These are phyloP conservation scores for Nannospalax galili DNA, from an alignment of 2,113 vertebrate genomes.

Conservation along the genomic window DNA sequence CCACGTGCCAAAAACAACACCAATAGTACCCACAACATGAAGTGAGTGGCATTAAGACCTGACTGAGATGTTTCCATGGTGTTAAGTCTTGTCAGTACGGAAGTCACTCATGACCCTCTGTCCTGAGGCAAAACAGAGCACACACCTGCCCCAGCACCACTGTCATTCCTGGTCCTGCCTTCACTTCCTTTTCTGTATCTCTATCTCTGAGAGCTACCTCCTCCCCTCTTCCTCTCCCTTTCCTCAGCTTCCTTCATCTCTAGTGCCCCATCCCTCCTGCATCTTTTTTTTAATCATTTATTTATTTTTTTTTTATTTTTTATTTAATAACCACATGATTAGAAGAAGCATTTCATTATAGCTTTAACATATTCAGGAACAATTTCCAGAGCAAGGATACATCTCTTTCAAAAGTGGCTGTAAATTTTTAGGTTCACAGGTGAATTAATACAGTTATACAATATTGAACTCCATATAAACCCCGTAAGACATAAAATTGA, in stretches of 20 bases:
- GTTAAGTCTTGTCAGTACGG: neutral
- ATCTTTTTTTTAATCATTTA: too few species aligned
- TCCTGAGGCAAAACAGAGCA: neutral
- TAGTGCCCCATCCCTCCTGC: neutral
- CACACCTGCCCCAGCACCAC: neutral
- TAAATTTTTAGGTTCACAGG: too few species aligned
- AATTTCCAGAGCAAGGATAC: too few species aligned
- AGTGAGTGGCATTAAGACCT: neutral
- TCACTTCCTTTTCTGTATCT: neutral
- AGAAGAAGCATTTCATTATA: too few species aligned
- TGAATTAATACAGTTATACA: too few species aligned
- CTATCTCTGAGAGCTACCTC: neutral
- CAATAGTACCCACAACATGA: neutral
- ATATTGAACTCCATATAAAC: too few species aligned
- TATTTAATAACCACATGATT: too few species aligned
- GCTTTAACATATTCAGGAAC: too few species aligned
- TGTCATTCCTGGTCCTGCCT: neutral
- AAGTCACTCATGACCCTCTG: fast-evolving
- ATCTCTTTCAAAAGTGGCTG: too few species aligned
- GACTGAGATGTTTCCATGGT: neutral
- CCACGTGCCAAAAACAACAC: neutral
- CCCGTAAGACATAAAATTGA: too few species aligned
- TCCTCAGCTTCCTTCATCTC: neutral
- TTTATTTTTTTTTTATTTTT: too few species aligned
- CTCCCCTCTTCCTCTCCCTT: neutral